Evolutionary conservation across 2,888 invertebrate species (phyloP).

Genomic region (Molorchus minor): DNA sequence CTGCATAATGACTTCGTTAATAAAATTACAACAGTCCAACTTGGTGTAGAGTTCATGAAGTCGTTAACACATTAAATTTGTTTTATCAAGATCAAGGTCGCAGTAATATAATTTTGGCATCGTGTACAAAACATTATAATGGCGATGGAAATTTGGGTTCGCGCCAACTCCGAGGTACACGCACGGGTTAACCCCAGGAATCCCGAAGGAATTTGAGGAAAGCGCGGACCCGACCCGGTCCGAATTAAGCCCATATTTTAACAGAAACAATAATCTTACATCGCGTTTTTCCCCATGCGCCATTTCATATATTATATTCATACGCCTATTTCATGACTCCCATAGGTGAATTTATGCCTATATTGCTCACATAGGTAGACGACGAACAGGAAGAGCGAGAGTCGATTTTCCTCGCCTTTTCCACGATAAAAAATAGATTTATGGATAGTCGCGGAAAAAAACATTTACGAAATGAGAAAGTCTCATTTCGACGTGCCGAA

Average conservation of each 20-base stretch:
- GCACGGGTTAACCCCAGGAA: conserved; percentile 17
- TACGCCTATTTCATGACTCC: conserved; percentile 5
- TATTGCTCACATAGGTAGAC: conserved; percentile 4
- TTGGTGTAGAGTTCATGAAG: conserved; percentile 12
- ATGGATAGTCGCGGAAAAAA: neutral
- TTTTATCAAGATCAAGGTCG: conserved; percentile 17
- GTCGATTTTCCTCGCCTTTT: conserved; percentile 1
- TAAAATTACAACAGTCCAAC: neutral
- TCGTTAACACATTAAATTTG: conserved; percentile 17
- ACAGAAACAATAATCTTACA: conserved; percentile 25
- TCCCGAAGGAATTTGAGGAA: conserved; percentile 22
- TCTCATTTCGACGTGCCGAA: neutral
- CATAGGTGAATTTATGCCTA: conserved; percentile 7
- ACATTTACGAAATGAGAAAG: conserved; percentile 3
- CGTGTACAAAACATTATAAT: conserved; percentile 1
- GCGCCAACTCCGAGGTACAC: neutral
- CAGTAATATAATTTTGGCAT: conserved; percentile 13
- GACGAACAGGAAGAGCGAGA: neutral
- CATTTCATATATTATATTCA: conserved; percentile 12
- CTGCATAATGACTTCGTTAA: neutral
- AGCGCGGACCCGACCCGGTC: neutral
- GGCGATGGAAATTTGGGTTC: conserved; percentile 18
- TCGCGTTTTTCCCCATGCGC: conserved; percentile 14
- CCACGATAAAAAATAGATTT: neutral
- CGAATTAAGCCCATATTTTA: conserved; percentile 25